Evolutionary conservation across 2,113 vertebrate species (phyloP), one percentile per base, ranked within the genome.

Genomic region (Eurypyga helias): DNA sequence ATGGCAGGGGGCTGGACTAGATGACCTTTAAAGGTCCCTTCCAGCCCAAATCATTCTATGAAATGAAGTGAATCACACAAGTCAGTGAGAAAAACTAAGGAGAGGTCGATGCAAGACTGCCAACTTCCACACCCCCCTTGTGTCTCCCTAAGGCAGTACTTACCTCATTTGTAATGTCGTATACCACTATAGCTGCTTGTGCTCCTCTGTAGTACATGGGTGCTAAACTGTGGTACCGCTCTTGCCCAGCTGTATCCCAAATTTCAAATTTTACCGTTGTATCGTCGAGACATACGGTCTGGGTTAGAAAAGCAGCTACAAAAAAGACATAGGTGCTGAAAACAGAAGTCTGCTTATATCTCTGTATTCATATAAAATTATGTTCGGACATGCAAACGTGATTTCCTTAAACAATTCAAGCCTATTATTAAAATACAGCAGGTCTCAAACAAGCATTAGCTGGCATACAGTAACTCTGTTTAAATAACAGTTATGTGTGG

Each of bases 181-280:
- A 99, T 67, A 99, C 99, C 98, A 99, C 99, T 77, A 99, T 99
- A 96, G 99, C 99, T 38, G 99, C 99, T 98, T 99, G 99, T 13
- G 99, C 99, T 90, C 99, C 99, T 98, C 99, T 98, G 98, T 99
- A 99, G 98, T 99, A 99, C 99, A 99, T 99, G 70, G 99, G 99
- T 64, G 99, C 99, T 98, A 99, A 98, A 97, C 99, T 99, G 98
- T 99, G 99, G 98, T 99, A 99, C 69, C 99, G 99, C 92, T 99
- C 99, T 97, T 99, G 99, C 93, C 99, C 99, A 87, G 99, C 99
- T 93, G 99, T 99, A 96, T 99, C 99, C 99, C 99, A 99, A 94
- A 99, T 99, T 97, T 99, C 99, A 99, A 99, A 99, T 97, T 99
- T 99, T 97, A 99, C 99, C 7, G 99, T 99, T 89, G 99, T 99